Conservation (phyloP, 2,113 vertebrate genomes). For the Eidolon helvum region DNA sequence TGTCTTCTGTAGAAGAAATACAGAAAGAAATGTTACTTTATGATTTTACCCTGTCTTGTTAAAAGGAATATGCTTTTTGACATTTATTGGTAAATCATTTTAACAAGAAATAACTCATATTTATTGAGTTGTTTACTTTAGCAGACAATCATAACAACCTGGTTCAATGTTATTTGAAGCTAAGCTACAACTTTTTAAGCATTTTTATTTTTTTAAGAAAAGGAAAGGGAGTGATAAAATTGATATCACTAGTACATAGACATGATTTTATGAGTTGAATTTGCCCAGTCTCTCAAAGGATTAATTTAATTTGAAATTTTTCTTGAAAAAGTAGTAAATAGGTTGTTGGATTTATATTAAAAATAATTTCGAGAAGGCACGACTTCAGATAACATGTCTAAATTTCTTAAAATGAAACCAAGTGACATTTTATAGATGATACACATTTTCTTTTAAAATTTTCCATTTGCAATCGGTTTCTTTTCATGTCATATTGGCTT, state of each 20-base stretch:
- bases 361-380: neutral
- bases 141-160: neutral
- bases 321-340: slow-evolving; percentile 22
- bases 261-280: slow-evolving; percentile 44
- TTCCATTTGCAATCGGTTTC: slow-evolving; percentile 20
- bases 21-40: neutral
- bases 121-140: slow-evolving; percentile 57
- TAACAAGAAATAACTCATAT: slow-evolving; percentile 9
- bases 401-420: slow-evolving; percentile 61
- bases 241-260: neutral
- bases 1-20: neutral
- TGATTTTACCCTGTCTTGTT: slow-evolving; percentile 16
- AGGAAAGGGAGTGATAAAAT: slow-evolving; percentile 17
- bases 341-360: slow-evolving; percentile 23
- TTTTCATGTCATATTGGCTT: slow-evolving; percentile 47
- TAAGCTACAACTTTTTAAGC: slow-evolving; percentile 6
- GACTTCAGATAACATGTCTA: slow-evolving; percentile 9
- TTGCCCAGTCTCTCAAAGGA: slow-evolving; percentile 41
- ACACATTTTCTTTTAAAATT: slow-evolving; percentile 45
- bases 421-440: slow-evolving; percentile 36
- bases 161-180: slow-evolving; percentile 50
- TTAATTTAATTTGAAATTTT: slow-evolving; percentile 53
- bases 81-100: slow-evolving; percentile 48
- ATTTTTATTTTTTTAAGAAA: slow-evolving; percentile 1
- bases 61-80: neutral